Percentiles rank a stretch among this genome's conserved stretches.
These are phyloP conservation scores for Axis porcinus DNA, from an alignment of 2,113 vertebrate genomes.

Conservation along the genomic window DNA sequence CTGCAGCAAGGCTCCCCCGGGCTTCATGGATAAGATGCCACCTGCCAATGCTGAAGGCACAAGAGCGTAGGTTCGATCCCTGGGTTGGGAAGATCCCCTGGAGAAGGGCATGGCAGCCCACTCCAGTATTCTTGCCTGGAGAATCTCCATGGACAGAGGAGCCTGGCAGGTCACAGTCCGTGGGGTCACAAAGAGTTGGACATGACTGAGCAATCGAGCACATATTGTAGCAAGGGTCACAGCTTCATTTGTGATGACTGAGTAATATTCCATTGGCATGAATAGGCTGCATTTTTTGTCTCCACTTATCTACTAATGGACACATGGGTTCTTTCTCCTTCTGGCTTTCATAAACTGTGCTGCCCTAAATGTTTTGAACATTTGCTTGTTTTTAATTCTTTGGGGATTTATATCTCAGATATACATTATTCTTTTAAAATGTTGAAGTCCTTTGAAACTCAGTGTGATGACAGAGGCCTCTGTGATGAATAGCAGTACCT, in stretches of 20 bases:
- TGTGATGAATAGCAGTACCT: neutral
- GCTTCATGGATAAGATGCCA: accelerated
- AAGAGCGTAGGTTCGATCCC: neutral
- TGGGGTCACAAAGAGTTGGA: accelerated
- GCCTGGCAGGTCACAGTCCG: neutral
- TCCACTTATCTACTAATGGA: accelerated
- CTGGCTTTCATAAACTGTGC: neutral
- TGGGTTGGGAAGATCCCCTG: neutral
- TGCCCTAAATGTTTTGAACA: no score
- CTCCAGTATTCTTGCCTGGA: neutral
- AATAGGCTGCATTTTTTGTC: accelerated
- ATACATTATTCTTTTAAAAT: accelerated
- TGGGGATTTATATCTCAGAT: no score
- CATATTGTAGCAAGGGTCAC: accelerated
- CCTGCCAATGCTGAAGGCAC: neutral
- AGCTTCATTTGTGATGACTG: no score
- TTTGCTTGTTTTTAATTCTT: neutral
- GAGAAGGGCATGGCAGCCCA: neutral
- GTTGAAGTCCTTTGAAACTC: neutral
- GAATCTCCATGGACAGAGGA: neutral
- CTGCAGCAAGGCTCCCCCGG: neutral
- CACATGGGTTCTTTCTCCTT: neutral
- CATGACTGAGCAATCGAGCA: neutral
- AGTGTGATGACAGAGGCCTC: neutral
- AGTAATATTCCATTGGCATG: accelerated